Evolutionary conservation across 2,797 vertebrate species (phyloP).

Genomic region (Chrysocyon brachyurus): DNA sequence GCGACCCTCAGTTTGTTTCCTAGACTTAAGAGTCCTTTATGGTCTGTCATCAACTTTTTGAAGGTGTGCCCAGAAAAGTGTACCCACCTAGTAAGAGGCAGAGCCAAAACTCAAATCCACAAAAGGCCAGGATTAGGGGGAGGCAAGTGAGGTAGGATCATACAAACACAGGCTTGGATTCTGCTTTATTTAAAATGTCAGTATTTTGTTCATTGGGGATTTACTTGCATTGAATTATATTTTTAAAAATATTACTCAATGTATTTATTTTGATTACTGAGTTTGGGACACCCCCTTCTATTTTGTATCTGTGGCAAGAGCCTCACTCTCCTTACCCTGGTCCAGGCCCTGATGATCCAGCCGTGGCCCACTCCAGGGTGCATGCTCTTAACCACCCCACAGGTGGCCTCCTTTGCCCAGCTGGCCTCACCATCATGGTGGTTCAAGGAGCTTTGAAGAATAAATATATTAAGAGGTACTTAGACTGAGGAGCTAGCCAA

Average conservation of each 20-base stretch:
- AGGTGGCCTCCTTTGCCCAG: neutral
- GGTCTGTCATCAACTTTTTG: neutral
- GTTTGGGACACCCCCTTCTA: neutral
- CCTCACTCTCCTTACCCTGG: neutral
- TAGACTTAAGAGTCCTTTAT: neutral
- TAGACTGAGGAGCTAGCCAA: neutral
- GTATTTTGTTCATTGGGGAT: neutral
- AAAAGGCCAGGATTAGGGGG: neutral
- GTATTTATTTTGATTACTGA: neutral
- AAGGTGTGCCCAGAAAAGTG: too few relatives aligned
- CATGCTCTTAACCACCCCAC: neutral
- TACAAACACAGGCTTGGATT: neutral
- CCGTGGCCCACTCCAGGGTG: neutral
- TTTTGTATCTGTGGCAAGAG: neutral
- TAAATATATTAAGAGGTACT: neutral
- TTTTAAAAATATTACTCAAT: neutral
- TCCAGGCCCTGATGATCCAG: accelerated
- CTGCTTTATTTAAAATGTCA: neutral
- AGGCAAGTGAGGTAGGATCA: neutral
- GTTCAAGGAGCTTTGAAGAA: neutral
- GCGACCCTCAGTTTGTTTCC: neutral
- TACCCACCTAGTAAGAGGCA: neutral
- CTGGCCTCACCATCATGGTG: accelerated
- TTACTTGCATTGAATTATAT: neutral
- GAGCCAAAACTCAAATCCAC: neutral